These are phyloP conservation scores for Drosophila elegans DNA, from an alignment of 1,140 invertebrate species.

Conservation along the genomic window DNA sequence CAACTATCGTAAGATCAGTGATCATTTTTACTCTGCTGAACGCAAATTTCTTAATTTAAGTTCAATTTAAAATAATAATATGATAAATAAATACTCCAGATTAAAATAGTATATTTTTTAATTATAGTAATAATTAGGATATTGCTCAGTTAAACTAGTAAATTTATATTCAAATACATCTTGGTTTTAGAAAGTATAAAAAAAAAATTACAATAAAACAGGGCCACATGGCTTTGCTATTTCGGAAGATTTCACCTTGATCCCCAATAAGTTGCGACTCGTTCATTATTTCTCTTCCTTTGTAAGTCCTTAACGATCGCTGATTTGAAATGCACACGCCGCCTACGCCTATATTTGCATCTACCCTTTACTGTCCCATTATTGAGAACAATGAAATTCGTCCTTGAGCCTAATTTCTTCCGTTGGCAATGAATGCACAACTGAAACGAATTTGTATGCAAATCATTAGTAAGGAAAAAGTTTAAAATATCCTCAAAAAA, in stretches of 20 bases:
- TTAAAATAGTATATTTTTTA: too few species aligned
- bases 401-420: conserved; percentile 47
- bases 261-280: conserved; percentile 43
- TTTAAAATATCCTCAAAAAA: background rate
- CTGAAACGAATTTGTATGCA: conserved; percentile 13
- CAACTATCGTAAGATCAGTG: too few species aligned
- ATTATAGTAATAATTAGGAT: too few species aligned
- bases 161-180: too few species aligned
- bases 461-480: background rate
- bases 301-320: conserved; percentile 24
- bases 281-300: conserved; percentile 16
- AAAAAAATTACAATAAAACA: background rate
- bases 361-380: conserved; percentile 45
- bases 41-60: too few species aligned
- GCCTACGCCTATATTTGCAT: conserved; percentile 36
- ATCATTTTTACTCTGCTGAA: too few species aligned
- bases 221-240: background rate
- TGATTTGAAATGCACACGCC: conserved; percentile 38
- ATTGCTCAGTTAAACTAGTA: too few species aligned
- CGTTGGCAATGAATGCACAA: conserved; percentile 8
- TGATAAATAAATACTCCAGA: too few species aligned
- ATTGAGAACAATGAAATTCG: conserved; percentile 19
- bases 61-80: too few species aligned
- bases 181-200: too few species aligned
- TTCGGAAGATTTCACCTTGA: conserved; percentile 42